Conservation (phyloP, 1,140 invertebrate genomes). For the Fragariocoptes setiger region DNA sequence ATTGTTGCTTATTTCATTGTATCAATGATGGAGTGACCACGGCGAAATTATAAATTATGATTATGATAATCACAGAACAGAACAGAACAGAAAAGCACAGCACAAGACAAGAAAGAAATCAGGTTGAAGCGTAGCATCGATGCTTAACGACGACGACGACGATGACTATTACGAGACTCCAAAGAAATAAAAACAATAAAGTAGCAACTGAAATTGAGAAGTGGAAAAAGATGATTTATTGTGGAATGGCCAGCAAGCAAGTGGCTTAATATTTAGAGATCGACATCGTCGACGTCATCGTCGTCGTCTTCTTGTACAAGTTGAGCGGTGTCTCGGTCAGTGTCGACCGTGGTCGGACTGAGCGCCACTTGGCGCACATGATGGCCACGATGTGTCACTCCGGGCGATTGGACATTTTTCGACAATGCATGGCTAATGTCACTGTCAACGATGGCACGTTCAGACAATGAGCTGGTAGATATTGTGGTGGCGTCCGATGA, state of each 20-base stretch:
- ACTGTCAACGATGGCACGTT: background rate
- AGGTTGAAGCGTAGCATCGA: background rate
- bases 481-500: conserved; percentile 17
- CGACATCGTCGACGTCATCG: background rate
- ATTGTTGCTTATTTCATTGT: no score
- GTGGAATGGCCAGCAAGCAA: background rate
- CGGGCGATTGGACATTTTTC: no score
- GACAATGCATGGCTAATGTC: background rate
- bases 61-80: no score
- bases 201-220: no score
- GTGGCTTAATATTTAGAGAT: background rate
- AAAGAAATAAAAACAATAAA: no score
- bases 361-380: conserved; percentile 38
- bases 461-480: conserved; percentile 16
- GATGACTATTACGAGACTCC: background rate
- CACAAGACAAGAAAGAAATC: background rate
- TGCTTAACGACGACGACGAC: background rate
- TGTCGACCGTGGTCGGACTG: conserved; percentile 43
- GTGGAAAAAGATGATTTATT: no score
- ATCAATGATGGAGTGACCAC: no score
- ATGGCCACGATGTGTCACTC: no score
- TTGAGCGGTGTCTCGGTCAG: conserved; percentile 64
- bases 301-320: conserved; percentile 47
- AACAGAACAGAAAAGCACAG: no score
- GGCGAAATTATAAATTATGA: no score